Evolutionary conservation across 2,888 invertebrate genomes (phyloP).

Genomic region (Escarpia spicata): DNA sequence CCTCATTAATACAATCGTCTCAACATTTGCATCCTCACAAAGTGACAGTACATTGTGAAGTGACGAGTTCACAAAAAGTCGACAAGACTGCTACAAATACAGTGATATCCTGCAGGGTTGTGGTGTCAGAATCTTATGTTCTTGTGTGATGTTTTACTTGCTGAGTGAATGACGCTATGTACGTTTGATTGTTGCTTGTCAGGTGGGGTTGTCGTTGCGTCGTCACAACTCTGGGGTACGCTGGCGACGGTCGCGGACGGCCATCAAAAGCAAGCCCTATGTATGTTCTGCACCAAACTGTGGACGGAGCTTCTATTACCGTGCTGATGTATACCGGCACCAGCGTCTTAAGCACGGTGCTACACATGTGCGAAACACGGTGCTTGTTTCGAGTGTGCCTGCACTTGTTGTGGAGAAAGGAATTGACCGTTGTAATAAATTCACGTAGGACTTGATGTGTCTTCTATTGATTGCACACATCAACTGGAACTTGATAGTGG

Average conservation of each 20-base stretch:
- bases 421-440: background rate
- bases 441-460: background rate
- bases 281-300: conserved; percentile 16
- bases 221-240: background rate
- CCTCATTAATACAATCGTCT: no score
- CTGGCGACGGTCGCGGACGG: conserved; percentile 1
- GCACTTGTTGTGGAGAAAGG: background rate
- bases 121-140: background rate
- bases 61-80: no score
- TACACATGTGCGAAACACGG: background rate
- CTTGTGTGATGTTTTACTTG: background rate
- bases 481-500: background rate
- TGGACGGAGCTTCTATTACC: conserved; percentile 9
- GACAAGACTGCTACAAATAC: no score
- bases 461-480: background rate
- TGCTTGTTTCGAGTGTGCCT: background rate
- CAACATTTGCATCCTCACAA: no score
- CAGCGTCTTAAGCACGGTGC: background rate
- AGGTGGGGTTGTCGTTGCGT: conserved; percentile 10
- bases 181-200: conserved; percentile 10
- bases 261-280: conserved; percentile 13
- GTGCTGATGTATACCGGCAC: background rate
- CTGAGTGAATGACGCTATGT: background rate
- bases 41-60: no score
- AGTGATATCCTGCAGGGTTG: no score